phyloP scores from a whole-genome alignment of 2,888 invertebrate genomes.

The Sacculina carcini region DNA sequence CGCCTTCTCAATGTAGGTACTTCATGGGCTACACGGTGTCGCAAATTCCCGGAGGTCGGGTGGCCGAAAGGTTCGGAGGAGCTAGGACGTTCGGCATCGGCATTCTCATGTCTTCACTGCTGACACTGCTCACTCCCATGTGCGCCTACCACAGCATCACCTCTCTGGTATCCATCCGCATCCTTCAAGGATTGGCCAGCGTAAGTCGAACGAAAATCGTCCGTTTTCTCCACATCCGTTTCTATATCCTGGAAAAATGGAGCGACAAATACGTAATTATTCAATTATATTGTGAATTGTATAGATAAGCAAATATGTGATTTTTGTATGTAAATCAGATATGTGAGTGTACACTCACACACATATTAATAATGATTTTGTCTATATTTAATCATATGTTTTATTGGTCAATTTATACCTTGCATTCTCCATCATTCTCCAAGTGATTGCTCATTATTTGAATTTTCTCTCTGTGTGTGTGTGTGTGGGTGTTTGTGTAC shows the following conservation, averaged over 20 bases:
- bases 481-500: no score
- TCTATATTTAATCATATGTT: constrained; percentile 12
- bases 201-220: no score
- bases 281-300: no score
- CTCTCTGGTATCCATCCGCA: constrained; percentile 20
- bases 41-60: constrained; percentile 21
- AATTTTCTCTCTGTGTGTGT: no score
- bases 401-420: constrained; percentile 14
- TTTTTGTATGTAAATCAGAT: no score
- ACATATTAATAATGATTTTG: no score
- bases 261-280: no score
- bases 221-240: constrained; percentile 6
- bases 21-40: constrained; percentile 32
- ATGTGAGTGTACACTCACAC: no score
- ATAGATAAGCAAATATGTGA: no score
- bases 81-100: constrained; percentile 12
- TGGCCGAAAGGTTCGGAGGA: constrained; percentile 22
- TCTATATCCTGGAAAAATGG: no score
- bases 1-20: no score
- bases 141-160: constrained; percentile 21
- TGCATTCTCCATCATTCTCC: neutral
- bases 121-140: constrained; percentile 24
- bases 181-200: constrained; percentile 24
- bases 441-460: no score
- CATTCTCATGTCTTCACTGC: constrained; percentile 13